phyloP scores from a whole-genome alignment of 1,140 invertebrate species.

The Brachionus asplanchnoidis region DNA sequence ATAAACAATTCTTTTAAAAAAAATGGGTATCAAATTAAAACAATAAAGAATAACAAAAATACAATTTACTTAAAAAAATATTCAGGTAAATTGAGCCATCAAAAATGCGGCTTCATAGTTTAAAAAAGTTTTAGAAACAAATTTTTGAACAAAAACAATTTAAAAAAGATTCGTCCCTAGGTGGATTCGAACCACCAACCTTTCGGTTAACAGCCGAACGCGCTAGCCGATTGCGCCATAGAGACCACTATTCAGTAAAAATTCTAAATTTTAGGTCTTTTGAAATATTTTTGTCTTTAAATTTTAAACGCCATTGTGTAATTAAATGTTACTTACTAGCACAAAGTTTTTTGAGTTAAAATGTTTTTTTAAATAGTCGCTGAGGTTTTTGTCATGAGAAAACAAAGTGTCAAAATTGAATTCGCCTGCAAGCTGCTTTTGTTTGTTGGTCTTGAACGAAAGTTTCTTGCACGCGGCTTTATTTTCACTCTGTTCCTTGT shows the following conservation, averaged over 20 bases:
- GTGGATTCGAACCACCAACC: slow-evolving; percentile 35
- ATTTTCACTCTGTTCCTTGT: neutral
- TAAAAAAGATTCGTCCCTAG: slow-evolving; percentile 21
- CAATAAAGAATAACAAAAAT: neutral
- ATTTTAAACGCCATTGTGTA: neutral
- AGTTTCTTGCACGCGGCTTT: neutral
- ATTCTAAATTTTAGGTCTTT: neutral
- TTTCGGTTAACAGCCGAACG: slow-evolving; percentile 36
- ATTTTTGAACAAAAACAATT: neutral
- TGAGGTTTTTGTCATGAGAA: neutral
- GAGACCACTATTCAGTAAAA: neutral
- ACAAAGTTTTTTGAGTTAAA: neutral
- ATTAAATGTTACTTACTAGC: neutral
- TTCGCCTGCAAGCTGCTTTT: neutral
- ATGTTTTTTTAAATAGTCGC: slow-evolving; percentile 18
- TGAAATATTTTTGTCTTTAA: neutral
- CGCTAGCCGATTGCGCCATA: slow-evolving; percentile 35
- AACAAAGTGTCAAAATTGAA: slow-evolving; percentile 14
- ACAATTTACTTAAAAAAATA: neutral
- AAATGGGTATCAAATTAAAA: neutral
- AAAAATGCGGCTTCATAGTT: neutral
- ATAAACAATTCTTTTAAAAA: neutral
- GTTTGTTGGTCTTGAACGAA: slow-evolving; percentile 16
- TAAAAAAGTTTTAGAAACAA: neutral
- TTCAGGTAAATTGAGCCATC: neutral